These are phyloP conservation scores for Cheilinus undulatus DNA, from an alignment of 2,113 vertebrate genomes.

Conservation along the genomic window DNA sequence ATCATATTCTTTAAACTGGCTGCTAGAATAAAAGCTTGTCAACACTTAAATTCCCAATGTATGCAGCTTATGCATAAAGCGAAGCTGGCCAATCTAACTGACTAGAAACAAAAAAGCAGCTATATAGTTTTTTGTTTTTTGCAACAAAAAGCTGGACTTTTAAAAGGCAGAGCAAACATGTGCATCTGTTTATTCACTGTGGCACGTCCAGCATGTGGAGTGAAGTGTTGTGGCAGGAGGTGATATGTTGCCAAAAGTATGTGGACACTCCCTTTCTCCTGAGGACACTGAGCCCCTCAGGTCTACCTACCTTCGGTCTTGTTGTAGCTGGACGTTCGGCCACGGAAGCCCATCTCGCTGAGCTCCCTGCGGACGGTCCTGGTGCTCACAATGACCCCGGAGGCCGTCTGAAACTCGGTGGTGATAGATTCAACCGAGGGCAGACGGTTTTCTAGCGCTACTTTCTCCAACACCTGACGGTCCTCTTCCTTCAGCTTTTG, in stretches of 20 bases:
- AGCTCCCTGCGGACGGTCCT: constrained; percentile 63
- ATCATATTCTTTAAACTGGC: no score
- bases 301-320: constrained; percentile 46
- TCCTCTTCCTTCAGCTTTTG: constrained; percentile 67
- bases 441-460: constrained; percentile 46
- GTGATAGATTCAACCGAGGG: constrained; percentile 60
- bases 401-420: constrained; percentile 53
- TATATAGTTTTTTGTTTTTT: no score
- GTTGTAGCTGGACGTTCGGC: constrained; percentile 48
- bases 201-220: no score
- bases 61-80: no score
- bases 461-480: constrained; percentile 59
- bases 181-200: no score
- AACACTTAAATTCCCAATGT: no score
- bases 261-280: background rate
- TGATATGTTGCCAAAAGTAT: background rate
- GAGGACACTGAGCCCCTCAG: background rate
- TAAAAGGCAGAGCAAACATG: no score
- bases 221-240: no score
- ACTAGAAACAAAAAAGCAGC: no score
- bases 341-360: constrained; percentile 58
- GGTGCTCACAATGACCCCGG: constrained; percentile 53
- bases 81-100: no score
- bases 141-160: no score
- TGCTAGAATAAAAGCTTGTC: no score